Evolutionary conservation across 2,113 vertebrate genomes (phyloP).

Genomic region (Galemys pyrenaicus): DNA sequence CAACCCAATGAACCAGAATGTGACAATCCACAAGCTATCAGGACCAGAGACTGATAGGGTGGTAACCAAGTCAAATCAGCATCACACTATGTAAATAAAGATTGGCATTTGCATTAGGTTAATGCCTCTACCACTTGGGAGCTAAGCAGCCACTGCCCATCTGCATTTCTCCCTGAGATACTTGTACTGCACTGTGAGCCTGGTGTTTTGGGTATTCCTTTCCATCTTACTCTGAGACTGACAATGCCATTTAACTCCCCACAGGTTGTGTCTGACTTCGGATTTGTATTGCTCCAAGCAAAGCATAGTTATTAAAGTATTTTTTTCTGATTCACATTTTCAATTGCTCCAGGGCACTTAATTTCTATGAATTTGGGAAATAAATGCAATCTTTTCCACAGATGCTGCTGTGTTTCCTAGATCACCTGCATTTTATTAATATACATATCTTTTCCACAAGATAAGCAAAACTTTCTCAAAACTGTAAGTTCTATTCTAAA

Average conservation of each 20-base stretch:
- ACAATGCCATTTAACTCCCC: neutral
- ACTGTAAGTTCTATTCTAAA: neutral
- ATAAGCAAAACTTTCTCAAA: neutral
- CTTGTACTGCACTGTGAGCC: neutral
- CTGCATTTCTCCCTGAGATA: neutral
- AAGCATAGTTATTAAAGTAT: slow-evolving; percentile 8
- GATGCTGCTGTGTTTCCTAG: neutral
- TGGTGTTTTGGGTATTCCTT: neutral
- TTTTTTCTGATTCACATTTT: neutral
- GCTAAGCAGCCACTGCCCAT: neutral
- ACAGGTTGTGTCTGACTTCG: neutral
- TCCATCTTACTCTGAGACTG: neutral
- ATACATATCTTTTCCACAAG: neutral
- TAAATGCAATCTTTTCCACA: neutral
- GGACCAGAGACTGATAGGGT: neutral
- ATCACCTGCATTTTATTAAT: neutral
- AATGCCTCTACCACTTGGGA: neutral
- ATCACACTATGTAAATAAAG: neutral
- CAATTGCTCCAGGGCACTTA: neutral
- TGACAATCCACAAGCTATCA: neutral
- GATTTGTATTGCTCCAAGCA: neutral
- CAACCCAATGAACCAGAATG: neutral
- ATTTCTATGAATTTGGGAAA: slow-evolving; percentile 29
- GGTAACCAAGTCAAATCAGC: neutral
- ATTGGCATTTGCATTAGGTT: neutral